Conservation (phyloP, 2,888 invertebrate species). For the Odontocerum albicorne region DNA sequence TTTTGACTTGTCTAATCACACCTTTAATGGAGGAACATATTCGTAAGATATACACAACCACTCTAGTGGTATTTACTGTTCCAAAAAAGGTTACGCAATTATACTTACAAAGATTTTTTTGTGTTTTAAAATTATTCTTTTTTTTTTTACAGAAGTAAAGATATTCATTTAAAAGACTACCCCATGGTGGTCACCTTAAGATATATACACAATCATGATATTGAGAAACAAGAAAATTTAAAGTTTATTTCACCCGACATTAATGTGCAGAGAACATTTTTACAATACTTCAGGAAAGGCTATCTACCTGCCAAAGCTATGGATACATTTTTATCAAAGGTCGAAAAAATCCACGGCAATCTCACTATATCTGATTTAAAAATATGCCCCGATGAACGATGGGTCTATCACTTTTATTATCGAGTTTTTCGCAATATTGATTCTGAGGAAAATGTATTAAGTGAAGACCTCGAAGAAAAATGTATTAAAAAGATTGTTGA, state of each 20-base stretch:
- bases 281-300: constrained; percentile 6
- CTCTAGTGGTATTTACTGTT: too few species aligned
- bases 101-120: too few species aligned
- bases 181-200: constrained; percentile 14
- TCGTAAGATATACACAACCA: too few species aligned
- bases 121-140: too few species aligned
- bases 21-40: too few species aligned
- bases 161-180: constrained; percentile 11
- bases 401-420: constrained; percentile 16
- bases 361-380: too few species aligned
- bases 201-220: constrained; percentile 9
- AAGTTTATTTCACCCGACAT: constrained; percentile 8
- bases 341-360: constrained; percentile 6
- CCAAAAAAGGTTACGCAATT: too few species aligned
- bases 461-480: background rate
- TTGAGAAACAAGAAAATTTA: background rate
- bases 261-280: constrained; percentile 6
- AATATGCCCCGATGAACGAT: constrained; percentile 14
- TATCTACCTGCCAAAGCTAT: constrained; percentile 9
- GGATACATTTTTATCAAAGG: constrained; percentile 11
- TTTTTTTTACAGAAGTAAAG: constrained; percentile 11
- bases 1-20: too few species aligned
- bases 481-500: background rate
- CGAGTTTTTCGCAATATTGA: constrained; percentile 3
- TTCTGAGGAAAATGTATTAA: background rate